phyloP scores from a whole-genome alignment of 1,140 invertebrate species.

The Stenopsyche tienmushanensis region DNA sequence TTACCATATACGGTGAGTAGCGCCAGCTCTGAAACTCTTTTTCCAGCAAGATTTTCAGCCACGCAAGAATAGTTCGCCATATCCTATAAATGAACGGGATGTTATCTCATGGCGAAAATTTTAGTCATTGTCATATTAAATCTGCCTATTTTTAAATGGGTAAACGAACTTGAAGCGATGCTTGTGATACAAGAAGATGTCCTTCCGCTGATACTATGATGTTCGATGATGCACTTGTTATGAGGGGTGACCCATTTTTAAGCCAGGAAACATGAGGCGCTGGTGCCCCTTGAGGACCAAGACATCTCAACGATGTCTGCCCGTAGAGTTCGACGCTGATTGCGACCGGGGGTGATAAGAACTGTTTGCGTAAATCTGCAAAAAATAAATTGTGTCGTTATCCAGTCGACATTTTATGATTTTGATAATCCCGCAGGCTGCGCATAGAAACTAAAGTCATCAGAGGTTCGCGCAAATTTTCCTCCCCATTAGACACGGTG shows the following conservation, averaged over 20 bases:
- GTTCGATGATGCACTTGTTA: conserved; percentile 60
- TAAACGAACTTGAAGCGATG: conserved; percentile 71
- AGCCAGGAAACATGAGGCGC: conserved; percentile 82
- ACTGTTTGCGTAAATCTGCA: conserved; percentile 82
- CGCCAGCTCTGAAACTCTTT: conserved; percentile 81
- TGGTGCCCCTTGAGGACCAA: conserved; percentile 84
- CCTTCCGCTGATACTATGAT: conserved; percentile 82
- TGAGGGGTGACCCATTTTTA: conserved; percentile 69
- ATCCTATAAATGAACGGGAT: conserved; percentile 65
- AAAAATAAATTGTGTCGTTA: conserved; percentile 42
- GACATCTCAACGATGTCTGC: conserved; percentile 84
- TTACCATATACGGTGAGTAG: conserved; percentile 92
- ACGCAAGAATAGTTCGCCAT: conserved; percentile 97
- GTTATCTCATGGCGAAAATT: too few species aligned
- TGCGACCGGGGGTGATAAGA: conserved; percentile 77
- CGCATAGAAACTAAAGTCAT: neutral
- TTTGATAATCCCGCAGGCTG: neutral
- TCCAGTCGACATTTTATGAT: neutral
- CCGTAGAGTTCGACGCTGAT: conserved; percentile 80
- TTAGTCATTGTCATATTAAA: too few species aligned
- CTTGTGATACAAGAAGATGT: conserved; percentile 86
- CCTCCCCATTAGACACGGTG: neutral
- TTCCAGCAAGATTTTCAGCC: conserved; percentile 90
- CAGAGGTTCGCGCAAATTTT: neutral
- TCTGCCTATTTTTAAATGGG: too few species aligned